Evolutionary conservation across 1,140 invertebrate genomes (phyloP).

Genomic region (Teleogryllus occipitalis): DNA sequence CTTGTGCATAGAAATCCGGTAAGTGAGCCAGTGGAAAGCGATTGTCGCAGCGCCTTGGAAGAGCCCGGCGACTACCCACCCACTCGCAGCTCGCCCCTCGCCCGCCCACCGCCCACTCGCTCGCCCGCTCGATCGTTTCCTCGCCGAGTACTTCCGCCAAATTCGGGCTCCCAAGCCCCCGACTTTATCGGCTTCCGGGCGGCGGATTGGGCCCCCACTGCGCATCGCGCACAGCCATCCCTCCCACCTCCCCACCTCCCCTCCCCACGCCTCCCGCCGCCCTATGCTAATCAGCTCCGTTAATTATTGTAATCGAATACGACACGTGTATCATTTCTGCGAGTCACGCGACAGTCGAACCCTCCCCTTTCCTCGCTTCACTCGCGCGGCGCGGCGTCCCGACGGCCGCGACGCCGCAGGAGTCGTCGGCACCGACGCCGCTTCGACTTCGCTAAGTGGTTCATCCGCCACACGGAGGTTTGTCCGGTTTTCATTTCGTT

Average conservation of each 20-base stretch:
- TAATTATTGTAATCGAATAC: slow-evolving; percentile 6
- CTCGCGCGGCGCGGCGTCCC: not conserved
- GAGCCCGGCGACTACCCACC: too few relatives aligned
- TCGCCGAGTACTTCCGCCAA: too few relatives aligned
- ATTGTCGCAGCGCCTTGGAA: too few relatives aligned
- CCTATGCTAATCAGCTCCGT: not conserved
- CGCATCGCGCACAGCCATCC: not conserved
- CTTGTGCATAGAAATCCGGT: too few relatives aligned
- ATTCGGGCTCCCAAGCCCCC: too few relatives aligned
- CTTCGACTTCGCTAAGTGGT: not conserved
- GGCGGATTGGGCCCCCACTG: not conserved
- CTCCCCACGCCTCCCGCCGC: not conserved
- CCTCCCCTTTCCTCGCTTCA: not conserved
- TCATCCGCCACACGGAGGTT: not conserved
- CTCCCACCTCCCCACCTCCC: not conserved
- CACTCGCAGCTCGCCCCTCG: too few relatives aligned
- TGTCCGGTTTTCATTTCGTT: not conserved
- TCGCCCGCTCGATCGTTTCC: too few relatives aligned
- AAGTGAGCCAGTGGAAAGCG: too few relatives aligned
- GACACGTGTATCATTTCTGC: not conserved
- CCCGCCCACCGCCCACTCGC: too few relatives aligned
- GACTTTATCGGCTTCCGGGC: not conserved
- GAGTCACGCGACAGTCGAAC: not conserved
- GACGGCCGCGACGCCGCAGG: not conserved
- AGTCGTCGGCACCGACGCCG: not conserved